phyloP scores from a whole-genome alignment of 2,113 vertebrate genomes.

The Sorex araneus region DNA sequence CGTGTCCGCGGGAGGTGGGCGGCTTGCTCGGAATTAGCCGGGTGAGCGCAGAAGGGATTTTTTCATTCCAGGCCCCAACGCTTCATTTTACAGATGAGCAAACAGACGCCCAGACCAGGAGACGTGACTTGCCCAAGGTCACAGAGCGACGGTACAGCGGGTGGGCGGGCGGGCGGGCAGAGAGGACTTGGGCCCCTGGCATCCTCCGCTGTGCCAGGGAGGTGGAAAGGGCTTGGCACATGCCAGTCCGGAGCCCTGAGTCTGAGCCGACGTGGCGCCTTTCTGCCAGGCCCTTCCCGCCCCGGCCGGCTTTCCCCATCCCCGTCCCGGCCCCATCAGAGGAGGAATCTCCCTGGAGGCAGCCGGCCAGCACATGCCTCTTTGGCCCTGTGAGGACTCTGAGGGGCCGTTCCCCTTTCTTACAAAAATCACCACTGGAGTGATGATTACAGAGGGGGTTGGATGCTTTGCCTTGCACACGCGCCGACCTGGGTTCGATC shows the following conservation, averaged over 20 bases:
- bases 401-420: not conserved
- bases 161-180: not conserved
- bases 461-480: too few species aligned
- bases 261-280: not conserved
- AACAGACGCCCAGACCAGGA: constrained; percentile 55
- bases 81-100: constrained; percentile 71
- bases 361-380: not conserved
- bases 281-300: not conserved
- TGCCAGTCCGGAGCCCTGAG: not conserved
- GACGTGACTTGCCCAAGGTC: constrained; percentile 67
- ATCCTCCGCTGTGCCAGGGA: not conserved
- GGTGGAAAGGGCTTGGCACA: not conserved
- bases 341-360: not conserved
- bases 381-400: not conserved
- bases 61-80: constrained; percentile 41
- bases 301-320: not conserved
- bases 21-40: not conserved
- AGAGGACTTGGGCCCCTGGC: not conserved
- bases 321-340: not conserved
- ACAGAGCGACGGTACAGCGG: not conserved
- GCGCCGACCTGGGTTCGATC: too few species aligned
- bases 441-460: too few species aligned
- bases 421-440: not conserved
- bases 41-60: not conserved
- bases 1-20: not conserved